Conservation (phyloP, 2,797 vertebrate genomes). For the Pangasius krempfi region DNA sequence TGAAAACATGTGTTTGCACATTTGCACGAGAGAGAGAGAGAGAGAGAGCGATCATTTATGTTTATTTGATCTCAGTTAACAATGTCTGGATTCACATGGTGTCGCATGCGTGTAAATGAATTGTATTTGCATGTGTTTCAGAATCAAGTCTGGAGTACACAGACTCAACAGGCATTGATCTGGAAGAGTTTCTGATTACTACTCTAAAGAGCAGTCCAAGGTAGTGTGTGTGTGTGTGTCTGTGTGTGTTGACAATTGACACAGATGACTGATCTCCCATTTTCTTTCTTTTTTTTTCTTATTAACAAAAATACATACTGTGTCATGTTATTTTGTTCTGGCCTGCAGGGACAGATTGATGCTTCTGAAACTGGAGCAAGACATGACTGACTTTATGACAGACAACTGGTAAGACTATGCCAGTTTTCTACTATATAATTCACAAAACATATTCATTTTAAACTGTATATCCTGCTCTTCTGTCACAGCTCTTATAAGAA, state of each 20-base stretch:
- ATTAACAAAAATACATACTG: background rate
- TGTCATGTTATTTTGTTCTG: constrained; percentile 12
- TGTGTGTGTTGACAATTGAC: background rate
- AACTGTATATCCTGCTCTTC: background rate
- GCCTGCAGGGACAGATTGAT: constrained; percentile 88
- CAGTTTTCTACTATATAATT: background rate
- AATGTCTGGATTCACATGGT: background rate
- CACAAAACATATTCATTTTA: background rate
- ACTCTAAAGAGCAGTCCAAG: constrained; percentile 94
- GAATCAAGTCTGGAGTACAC: constrained; percentile 92
- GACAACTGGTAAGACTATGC: constrained; percentile 83
- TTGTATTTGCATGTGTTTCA: constrained; percentile 71
- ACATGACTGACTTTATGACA: constrained; percentile 93
- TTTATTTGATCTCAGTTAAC: background rate
- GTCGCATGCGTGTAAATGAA: constrained; percentile 30
- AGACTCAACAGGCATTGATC: constrained; percentile 93
- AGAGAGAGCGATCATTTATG: background rate
- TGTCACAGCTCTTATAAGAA: constrained; percentile 87
- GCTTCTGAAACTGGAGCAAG: constrained; percentile 94
- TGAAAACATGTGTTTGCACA: background rate
- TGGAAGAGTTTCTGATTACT: constrained; percentile 90
- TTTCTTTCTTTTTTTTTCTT: background rate
- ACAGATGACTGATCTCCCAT: background rate
- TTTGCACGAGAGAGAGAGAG: background rate
- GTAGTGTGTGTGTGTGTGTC: constrained; percentile 56